Evolutionary conservation across 2,888 invertebrate species (phyloP).

Genomic region (Graphium colonna): DNA sequence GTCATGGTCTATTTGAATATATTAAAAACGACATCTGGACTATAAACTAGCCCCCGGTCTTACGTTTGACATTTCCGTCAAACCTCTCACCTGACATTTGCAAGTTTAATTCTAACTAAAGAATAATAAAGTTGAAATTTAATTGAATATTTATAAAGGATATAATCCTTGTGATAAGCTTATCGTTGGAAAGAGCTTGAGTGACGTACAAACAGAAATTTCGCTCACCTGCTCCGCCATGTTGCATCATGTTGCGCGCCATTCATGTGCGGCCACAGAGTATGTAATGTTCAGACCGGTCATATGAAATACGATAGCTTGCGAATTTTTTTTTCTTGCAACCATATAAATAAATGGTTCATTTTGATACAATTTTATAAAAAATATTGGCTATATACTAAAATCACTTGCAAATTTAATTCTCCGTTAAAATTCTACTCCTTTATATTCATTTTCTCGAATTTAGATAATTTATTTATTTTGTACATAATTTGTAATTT

Average conservation of each 20-base stretch:
- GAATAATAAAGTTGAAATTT: conserved; percentile 4
- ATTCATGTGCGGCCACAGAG: conserved; percentile 35
- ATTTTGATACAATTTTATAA: too few species aligned
- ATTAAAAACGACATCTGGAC: conserved; percentile 10
- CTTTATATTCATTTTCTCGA: too few species aligned
- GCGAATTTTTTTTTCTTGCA: not conserved
- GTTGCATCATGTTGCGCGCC: conserved; percentile 44
- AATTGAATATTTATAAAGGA: not conserved
- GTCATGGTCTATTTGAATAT: not conserved
- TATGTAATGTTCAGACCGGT: conserved; percentile 21
- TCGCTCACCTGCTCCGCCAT: conserved; percentile 53
- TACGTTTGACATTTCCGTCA: conserved; percentile 15
- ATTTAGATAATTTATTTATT: too few species aligned
- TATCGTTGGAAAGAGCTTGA: conserved; percentile 17
- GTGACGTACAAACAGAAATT: conserved; percentile 33
- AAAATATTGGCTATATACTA: not conserved
- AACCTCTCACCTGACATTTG: conserved; percentile 22
- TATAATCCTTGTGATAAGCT: conserved; percentile 6
- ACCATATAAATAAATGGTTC: too few species aligned
- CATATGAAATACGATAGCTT: too few species aligned
- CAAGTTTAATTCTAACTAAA: conserved; percentile 1
- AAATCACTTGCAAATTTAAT: not conserved
- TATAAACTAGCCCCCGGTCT: conserved; percentile 2
- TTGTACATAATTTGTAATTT: too few species aligned
- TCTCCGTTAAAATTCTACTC: not conserved